Percentiles rank a stretch among this genome's conserved stretches.
phyloP scores from a whole-genome alignment of 2,113 vertebrate genomes.

The Oncorhynchus nerka region DNA sequence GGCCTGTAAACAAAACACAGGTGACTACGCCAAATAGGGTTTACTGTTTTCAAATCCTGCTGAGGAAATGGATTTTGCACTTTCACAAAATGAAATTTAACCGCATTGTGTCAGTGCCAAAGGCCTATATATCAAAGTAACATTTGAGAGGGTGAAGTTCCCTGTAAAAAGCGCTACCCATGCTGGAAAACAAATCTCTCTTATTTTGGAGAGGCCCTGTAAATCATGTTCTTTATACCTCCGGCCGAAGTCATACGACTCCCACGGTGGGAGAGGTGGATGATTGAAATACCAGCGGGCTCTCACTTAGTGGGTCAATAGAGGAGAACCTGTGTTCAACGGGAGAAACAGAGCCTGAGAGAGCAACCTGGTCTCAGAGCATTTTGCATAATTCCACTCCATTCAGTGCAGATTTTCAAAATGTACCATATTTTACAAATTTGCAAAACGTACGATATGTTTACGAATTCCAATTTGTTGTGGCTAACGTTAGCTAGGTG shows the following conservation, averaged over 20 bases:
- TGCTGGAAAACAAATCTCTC: slow-evolving; percentile 26
- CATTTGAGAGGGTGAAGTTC: neutral
- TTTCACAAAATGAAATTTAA: slow-evolving; percentile 10
- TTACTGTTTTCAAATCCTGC: neutral
- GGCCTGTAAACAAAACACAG: neutral
- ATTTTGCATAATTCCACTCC: too few species aligned
- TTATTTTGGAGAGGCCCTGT: slow-evolving; percentile 14
- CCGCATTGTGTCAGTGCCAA: neutral
- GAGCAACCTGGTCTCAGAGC: neutral
- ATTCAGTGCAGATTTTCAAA: too few species aligned
- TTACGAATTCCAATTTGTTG: too few species aligned
- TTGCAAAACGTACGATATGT: too few species aligned
- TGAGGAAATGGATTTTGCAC: slow-evolving; percentile 12
- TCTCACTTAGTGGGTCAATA: slow-evolving; percentile 17
- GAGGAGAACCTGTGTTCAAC: neutral
- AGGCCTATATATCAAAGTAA: neutral
- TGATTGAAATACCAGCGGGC: slow-evolving; percentile 27
- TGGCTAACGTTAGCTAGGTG: too few species aligned
- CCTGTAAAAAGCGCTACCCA: neutral
- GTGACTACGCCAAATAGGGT: neutral
- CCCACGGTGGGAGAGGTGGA: slow-evolving; percentile 23
- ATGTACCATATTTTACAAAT: too few species aligned
- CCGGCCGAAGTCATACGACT: slow-evolving; percentile 16
- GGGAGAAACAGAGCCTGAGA: neutral
- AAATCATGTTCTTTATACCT: slow-evolving; percentile 30